These are phyloP conservation scores for Dendronephthya gigantea DNA, from an alignment of 64 coral and sea anemone species.

Conservation along the genomic window DNA sequence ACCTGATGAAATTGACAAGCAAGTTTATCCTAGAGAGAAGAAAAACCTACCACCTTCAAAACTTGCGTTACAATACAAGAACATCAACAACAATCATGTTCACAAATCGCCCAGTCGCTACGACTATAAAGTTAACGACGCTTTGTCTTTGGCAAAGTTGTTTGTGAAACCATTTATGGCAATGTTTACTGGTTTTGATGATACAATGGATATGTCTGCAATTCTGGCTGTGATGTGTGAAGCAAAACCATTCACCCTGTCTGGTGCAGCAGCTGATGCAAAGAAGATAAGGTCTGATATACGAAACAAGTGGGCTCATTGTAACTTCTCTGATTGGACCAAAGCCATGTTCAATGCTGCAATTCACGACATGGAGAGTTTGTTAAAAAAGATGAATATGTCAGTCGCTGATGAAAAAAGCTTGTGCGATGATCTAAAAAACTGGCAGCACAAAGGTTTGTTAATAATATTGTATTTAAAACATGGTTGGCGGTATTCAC, in stretches of 20 bases:
- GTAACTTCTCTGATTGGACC: neutral
- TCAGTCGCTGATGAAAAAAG: neutral
- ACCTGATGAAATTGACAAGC: neutral
- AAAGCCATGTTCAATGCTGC: neutral
- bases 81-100: neutral
- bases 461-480: neutral
- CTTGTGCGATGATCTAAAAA: neutral
- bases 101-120: neutral
- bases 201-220: neutral
- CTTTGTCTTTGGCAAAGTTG: neutral
- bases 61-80: neutral
- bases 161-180: neutral
- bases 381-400: neutral
- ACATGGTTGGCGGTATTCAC: too few species aligned
- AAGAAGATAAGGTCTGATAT: neutral
- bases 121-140: neutral
- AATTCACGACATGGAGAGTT: neutral
- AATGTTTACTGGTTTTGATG: conserved; percentile 12
- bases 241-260: neutral
- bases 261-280: neutral
- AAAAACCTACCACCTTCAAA: neutral
- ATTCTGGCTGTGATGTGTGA: neutral
- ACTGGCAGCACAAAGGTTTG: neutral
- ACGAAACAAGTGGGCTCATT: neutral
- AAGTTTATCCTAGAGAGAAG: neutral